Percentiles rank a stretch among this genome's conserved stretches.
Conservation (phyloP, 2,888 invertebrate species). For the Pseudanteris insignis region DNA sequence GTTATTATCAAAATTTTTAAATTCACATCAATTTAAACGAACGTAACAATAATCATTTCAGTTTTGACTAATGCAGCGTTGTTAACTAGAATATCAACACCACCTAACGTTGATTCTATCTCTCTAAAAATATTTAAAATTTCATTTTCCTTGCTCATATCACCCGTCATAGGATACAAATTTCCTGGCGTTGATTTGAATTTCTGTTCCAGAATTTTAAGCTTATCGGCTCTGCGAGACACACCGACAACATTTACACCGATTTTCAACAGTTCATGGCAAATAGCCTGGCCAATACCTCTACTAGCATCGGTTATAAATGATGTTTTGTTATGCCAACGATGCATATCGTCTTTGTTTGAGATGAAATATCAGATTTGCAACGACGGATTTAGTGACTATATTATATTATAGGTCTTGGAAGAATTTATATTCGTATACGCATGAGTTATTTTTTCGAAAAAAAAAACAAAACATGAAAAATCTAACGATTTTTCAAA, state of each 20-base stretch:
- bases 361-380: no score
- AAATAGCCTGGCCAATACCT: slow-evolving; percentile 66
- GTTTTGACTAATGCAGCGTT: slow-evolving; percentile 69
- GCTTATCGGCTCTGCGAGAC: slow-evolving; percentile 65
- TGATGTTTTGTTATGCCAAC: slow-evolving; percentile 66
- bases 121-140: slow-evolving; percentile 69
- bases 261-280: slow-evolving; percentile 60
- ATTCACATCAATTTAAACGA: no score
- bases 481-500: no score
- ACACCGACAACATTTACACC: slow-evolving; percentile 65
- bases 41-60: no score
- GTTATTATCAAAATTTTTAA: no score
- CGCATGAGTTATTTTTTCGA: no score
- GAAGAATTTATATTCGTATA: no score
- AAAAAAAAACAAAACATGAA: no score
- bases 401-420: no score
- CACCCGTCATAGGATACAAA: slow-evolving; percentile 67
- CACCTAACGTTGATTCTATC: slow-evolving; percentile 68
- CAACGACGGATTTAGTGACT: no score
- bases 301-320: slow-evolving; percentile 68
- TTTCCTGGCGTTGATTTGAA: slow-evolving; percentile 55
- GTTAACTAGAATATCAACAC: slow-evolving; percentile 71
- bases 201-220: slow-evolving; percentile 57
- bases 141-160: slow-evolving; percentile 69
- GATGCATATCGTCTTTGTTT: slow-evolving; percentile 62